Evolutionary conservation across 92 coral and sea anemone genomes (phyloP).

Genomic region (Bergia puertoricense): DNA sequence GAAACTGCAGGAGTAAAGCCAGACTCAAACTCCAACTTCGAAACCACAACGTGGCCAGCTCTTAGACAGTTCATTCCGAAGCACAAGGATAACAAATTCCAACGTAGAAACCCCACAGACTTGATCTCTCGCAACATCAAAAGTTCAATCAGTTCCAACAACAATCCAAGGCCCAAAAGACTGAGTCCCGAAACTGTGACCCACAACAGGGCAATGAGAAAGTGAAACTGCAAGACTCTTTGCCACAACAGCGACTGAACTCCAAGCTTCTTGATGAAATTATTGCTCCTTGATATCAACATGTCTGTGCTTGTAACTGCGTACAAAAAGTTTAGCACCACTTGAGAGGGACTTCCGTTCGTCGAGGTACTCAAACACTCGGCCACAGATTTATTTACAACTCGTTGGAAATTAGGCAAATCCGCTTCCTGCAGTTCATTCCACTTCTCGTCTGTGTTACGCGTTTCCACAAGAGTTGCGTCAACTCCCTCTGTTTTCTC

Average conservation of each 20-base stretch:
- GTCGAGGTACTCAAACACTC: neutral
- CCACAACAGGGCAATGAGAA: neutral
- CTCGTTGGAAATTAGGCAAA: slow-evolving; percentile 21
- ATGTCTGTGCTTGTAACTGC: slow-evolving; percentile 5
- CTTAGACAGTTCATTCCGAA: slow-evolving; percentile 7
- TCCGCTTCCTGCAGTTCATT: neutral
- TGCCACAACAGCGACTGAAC: neutral
- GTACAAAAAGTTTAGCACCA: slow-evolving; percentile 7
- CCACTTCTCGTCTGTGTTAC: slow-evolving; percentile 9
- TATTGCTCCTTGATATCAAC: neutral
- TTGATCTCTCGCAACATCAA: slow-evolving; percentile 1
- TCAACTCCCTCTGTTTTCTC: slow-evolving; percentile 8
- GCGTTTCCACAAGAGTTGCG: slow-evolving; percentile 2
- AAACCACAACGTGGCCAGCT: neutral
- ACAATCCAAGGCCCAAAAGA: slow-evolving; percentile 6
- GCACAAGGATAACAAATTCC: slow-evolving; percentile 2
- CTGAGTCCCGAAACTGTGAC: neutral
- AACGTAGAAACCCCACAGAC: slow-evolving; percentile 17
- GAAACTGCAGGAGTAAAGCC: neutral
- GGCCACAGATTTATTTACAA: slow-evolving; percentile 17
- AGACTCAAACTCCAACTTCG: neutral
- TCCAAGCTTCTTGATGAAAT: slow-evolving; percentile 3
- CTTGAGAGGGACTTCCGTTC: neutral
- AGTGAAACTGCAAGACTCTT: slow-evolving; percentile 3
- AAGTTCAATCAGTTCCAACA: slow-evolving; percentile 1